Conservation (phyloP, 2,888 invertebrate species). For the Buathra laborator region DNA sequence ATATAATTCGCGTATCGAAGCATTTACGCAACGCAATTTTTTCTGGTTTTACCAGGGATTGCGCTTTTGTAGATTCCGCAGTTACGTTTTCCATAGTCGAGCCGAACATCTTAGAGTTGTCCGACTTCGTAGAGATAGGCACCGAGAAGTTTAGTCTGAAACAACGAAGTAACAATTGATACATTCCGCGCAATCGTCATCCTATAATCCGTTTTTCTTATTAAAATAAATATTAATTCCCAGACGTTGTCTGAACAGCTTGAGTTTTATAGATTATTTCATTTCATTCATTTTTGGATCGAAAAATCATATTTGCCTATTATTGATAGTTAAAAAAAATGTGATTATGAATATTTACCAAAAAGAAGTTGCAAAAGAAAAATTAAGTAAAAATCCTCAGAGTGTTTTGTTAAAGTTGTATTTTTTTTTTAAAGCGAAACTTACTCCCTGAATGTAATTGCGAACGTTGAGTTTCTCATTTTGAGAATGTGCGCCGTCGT, state of each 20-base stretch:
- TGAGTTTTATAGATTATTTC: too few species aligned
- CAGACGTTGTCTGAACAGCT: neutral
- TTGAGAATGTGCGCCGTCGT: conserved; percentile 99
- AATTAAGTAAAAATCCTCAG: neutral
- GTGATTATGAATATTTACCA: too few species aligned
- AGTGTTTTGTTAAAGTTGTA: conserved; percentile 27
- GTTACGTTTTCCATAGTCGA: neutral
- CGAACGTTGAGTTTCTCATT: conserved; percentile 98
- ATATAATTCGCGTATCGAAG: neutral
- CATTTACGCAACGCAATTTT: neutral
- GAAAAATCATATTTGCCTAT: too few species aligned
- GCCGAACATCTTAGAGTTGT: conserved; percentile 83
- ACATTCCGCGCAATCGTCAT: conserved; percentile 1
- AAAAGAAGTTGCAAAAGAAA: too few species aligned
- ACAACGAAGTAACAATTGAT: conserved; percentile 76
- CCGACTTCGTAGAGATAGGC: conserved; percentile 95
- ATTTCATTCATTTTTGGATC: too few species aligned
- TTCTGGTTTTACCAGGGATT: conserved; percentile 43
- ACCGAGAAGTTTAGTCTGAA: conserved; percentile 95
- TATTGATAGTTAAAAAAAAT: too few species aligned
- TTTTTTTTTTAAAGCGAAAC: conserved; percentile 74
- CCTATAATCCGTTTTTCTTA: neutral
- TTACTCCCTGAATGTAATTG: conserved; percentile 97
- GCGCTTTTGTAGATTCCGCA: neutral
- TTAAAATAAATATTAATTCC: neutral